phyloP scores from a whole-genome alignment of 2,888 invertebrate species.

The Aricia artaxerxes region DNA sequence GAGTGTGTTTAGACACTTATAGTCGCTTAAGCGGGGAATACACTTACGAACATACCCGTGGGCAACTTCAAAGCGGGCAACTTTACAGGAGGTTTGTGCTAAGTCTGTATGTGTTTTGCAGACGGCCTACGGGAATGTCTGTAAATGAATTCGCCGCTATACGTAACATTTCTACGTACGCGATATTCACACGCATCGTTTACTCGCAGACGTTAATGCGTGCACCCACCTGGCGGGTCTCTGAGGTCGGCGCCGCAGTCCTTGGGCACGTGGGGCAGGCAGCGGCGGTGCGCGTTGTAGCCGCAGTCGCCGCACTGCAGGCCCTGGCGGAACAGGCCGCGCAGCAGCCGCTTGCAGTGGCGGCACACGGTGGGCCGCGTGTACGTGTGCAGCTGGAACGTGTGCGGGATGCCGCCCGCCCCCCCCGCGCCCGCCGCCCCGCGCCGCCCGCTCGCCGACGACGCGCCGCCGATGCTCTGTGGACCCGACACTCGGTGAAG shows the following conservation, averaged over 20 bases:
- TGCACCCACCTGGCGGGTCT: slow-evolving; percentile 78
- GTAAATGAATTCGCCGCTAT: too few relatives aligned
- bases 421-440: slow-evolving; percentile 35
- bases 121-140: too few relatives aligned
- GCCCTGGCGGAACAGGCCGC: slow-evolving; percentile 97
- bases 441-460: slow-evolving; percentile 21
- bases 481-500: too few relatives aligned
- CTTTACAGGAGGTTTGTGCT: too few relatives aligned
- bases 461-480: slow-evolving; percentile 2
- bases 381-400: slow-evolving; percentile 97
- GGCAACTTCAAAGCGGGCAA: too few relatives aligned
- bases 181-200: too few relatives aligned
- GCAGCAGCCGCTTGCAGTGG: slow-evolving; percentile 95
- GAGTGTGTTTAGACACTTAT: too few relatives aligned
- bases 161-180: too few relatives aligned
- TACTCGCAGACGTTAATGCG: too few relatives aligned
- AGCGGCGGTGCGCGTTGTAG: slow-evolving; percentile 97
- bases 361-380: slow-evolving; percentile 98
- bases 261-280: slow-evolving; percentile 92
- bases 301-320: slow-evolving; percentile 98
- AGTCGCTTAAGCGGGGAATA: too few relatives aligned
- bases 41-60: too few relatives aligned
- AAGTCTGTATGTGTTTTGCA: too few relatives aligned
- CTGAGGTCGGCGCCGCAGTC: slow-evolving; percentile 89
- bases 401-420: slow-evolving; percentile 86